Conservation (phyloP, 2,888 invertebrate genomes). For the Cynaeus angustus region DNA sequence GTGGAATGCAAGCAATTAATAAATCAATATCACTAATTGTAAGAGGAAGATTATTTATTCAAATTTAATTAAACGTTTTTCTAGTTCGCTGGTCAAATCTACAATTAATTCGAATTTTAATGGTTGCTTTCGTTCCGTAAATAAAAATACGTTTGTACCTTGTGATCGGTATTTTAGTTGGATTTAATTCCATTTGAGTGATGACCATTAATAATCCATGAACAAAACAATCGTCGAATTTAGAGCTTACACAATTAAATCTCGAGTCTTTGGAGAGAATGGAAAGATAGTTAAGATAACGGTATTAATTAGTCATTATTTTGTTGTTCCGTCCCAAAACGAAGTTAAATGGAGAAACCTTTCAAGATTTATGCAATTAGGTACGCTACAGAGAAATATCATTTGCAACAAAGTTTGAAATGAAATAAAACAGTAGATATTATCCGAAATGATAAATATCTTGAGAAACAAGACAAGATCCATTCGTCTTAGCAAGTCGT, state of each 20-base stretch:
- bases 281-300: conserved; percentile 20
- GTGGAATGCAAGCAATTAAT: conserved; percentile 3
- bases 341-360: conserved; percentile 12
- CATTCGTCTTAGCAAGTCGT: conserved; percentile 32
- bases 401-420: conserved; percentile 15
- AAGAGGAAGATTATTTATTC: too few relatives aligned
- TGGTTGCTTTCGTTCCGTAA: too few relatives aligned
- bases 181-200: too few relatives aligned
- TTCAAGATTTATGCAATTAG: conserved; percentile 15
- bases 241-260: background rate
- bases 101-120: too few relatives aligned
- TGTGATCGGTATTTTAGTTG: background rate
- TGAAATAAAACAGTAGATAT: conserved; percentile 35
- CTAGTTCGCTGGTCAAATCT: too few relatives aligned
- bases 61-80: too few relatives aligned
- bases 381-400: conserved; percentile 8
- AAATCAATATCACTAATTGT: too few relatives aligned
- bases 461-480: conserved; percentile 24
- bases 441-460: conserved; percentile 41
- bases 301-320: conserved; percentile 21
- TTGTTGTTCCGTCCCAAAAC: conserved; percentile 1
- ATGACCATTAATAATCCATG: background rate
- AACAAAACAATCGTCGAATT: background rate
- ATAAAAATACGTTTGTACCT: too few relatives aligned
- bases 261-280: conserved; percentile 4